phyloP scores from a whole-genome alignment of 2,113 vertebrate species.

The Tragelaphus imberbis region DNA sequence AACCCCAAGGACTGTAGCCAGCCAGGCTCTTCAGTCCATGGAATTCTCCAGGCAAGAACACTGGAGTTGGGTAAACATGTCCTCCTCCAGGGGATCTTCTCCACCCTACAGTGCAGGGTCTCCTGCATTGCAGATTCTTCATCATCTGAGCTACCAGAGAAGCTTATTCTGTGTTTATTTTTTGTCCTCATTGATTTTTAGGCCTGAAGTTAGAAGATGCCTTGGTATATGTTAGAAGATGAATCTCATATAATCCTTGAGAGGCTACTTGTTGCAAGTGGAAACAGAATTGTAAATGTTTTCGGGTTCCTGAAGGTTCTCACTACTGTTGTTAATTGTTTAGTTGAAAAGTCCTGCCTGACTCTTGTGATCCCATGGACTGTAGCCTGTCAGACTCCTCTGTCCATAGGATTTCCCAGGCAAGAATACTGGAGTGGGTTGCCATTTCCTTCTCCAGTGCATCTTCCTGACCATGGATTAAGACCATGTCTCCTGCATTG shows the following conservation, averaged over 20 bases:
- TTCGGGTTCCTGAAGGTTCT: neutral
- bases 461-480: neutral
- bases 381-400: neutral
- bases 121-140: neutral
- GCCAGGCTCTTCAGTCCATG: neutral
- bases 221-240: neutral
- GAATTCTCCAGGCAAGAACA: neutral
- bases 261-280: neutral
- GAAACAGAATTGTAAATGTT: neutral
- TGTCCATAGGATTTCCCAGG: neutral
- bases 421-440: neutral
- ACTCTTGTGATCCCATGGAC: neutral
- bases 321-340: neutral
- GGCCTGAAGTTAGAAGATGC: neutral
- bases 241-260: neutral
- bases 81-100: neutral
- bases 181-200: neutral
- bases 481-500: neutral
- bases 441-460: neutral
- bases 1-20: neutral
- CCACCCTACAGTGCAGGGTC: neutral
- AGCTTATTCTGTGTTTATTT: rapidly evolving
- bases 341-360: neutral
- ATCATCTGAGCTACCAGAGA: neutral
- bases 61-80: neutral